Conservation (phyloP, 2,888 invertebrate genomes). For the Pelosia muscerda region DNA sequence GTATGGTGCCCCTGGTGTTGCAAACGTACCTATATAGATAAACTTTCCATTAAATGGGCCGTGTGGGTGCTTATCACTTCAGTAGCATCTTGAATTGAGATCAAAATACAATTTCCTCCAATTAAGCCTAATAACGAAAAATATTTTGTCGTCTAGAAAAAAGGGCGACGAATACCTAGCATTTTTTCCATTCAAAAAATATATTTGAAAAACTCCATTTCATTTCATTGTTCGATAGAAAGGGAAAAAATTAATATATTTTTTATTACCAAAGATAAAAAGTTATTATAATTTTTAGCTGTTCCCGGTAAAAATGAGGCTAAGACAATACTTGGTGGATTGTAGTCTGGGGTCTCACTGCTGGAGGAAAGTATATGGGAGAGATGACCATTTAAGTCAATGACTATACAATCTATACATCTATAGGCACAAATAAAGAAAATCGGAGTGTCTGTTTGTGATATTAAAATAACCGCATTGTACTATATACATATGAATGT, state of each 20-base stretch:
- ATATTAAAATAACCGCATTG: too few relatives aligned
- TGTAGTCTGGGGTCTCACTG: constrained; percentile 15
- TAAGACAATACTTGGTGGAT: constrained; percentile 20
- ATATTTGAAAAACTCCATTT: constrained; percentile 12
- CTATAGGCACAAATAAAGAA: too few relatives aligned
- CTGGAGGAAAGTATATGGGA: background rate
- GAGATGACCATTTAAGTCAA: too few relatives aligned
- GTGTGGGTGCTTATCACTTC: too few relatives aligned
- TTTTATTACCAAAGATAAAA: constrained; percentile 29
- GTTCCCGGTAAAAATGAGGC: constrained; percentile 13
- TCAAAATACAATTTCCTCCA: background rate
- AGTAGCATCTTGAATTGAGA: too few relatives aligned
- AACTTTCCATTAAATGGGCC: too few relatives aligned
- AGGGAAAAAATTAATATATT: constrained; percentile 19
- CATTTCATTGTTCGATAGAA: constrained; percentile 21
- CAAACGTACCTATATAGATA: too few relatives aligned
- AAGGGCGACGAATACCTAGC: background rate
- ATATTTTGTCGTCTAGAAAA: background rate
- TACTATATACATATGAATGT: too few relatives aligned
- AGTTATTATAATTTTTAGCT: constrained; percentile 31
- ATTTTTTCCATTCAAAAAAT: constrained; percentile 12
- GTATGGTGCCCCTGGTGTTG: too few relatives aligned
- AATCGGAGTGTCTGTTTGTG: too few relatives aligned
- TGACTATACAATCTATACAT: too few relatives aligned
- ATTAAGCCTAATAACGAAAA: background rate